Evolutionary conservation across 2,888 invertebrate species (phyloP), one percentile per base, ranked within the genome.

Genomic region (Esperia sulphurella): DNA sequence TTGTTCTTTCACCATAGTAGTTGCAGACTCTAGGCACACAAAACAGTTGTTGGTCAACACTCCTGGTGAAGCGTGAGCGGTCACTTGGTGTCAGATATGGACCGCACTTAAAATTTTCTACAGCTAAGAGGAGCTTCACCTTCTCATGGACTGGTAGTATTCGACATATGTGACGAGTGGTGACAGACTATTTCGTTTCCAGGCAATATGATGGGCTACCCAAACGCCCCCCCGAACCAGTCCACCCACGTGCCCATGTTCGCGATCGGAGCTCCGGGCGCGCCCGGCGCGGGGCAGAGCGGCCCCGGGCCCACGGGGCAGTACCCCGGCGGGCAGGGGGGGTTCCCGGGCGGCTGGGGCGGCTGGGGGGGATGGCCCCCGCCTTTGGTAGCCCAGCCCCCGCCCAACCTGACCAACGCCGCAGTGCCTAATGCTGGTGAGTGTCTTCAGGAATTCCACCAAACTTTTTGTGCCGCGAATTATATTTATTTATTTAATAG

Each of bases 311-410:
- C 39, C 14, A 7, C 14, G 8, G 37, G 37, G 37, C 37, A 37
- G 53, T 62, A 54, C 3, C 67, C 68, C 5, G 60, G 58, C 5
- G 52, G 52, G 13, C 42, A 59, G 56, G 54, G 39, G 39, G 48
- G 37, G 6, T 39, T 31, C 46, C 45, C 41, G 28, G 63, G 57
- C 1, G 67, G 60, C 0, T 80, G 83, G 80, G 71, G 73, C 0
- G 71, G 70, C 3, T 83, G 83, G 82, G 63, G 63, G 14, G 68
- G 70, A 57, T 52, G 49, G 49, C 52, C 52, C n/a, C 83, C 84
- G 2, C 84, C 82, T 9, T 61, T 76, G 0, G 75, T 73, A 8
- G 74, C 68, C 1, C 81, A 60, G 74, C 90, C 75, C 57, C 90
- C 55, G 62, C 90, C 61, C 0, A 61, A 61, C 8, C 43, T 71